These are phyloP conservation scores for Aspidiotus rigidus DNA, from an alignment of 2,888 invertebrate genomes.

Conservation along the genomic window DNA sequence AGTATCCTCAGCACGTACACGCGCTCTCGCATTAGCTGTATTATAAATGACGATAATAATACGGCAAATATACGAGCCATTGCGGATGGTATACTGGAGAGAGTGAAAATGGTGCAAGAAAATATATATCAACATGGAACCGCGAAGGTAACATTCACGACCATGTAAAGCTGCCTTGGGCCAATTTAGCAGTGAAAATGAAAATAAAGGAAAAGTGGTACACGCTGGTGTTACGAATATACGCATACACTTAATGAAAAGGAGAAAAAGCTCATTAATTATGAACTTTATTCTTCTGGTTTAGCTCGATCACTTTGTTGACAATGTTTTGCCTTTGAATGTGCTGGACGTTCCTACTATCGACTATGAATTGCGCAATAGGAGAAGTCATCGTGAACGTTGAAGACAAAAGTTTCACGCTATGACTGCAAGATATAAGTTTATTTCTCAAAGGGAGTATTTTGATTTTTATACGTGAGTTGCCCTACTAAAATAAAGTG, in stretches of 20 bases:
- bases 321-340: slow-evolving; percentile 29
- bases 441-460: too few species aligned
- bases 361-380: too few species aligned
- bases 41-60: slow-evolving; percentile 30
- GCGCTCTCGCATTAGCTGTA: slow-evolving; percentile 6
- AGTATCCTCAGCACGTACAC: too few species aligned
- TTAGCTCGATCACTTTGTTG: slow-evolving; percentile 20
- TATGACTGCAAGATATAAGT: too few species aligned
- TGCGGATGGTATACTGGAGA: slow-evolving; percentile 14
- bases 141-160: too few species aligned
- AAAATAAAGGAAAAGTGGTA: slow-evolving; percentile 21
- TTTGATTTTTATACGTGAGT: too few species aligned
- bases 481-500: too few species aligned
- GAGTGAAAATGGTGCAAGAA: slow-evolving; percentile 11
- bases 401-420: too few species aligned
- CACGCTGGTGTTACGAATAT: background rate
- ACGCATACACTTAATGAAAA: slow-evolving; percentile 19
- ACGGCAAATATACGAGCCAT: slow-evolving; percentile 26
- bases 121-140: slow-evolving; percentile 22
- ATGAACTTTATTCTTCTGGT: slow-evolving; percentile 26
- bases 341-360: background rate
- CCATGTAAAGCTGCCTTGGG: too few species aligned
- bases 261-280: slow-evolving; percentile 32
- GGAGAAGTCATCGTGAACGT: too few species aligned
- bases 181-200: background rate